Evolutionary conservation across 2,797 vertebrate species (phyloP).

Genomic region (Oreochromis grahami): DNA sequence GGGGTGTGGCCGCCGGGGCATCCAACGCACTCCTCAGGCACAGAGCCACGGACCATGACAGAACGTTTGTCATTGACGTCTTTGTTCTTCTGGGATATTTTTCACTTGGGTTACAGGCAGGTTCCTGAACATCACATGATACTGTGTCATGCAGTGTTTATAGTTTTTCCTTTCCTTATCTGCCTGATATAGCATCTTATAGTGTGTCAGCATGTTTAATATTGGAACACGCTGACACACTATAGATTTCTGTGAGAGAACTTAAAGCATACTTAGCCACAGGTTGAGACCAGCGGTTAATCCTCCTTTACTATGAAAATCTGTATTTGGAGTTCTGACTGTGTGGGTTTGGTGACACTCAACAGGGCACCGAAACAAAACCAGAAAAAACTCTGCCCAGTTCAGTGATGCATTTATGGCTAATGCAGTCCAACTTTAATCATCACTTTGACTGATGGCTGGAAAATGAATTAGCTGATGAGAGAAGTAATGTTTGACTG

Average conservation of each 20-base stretch:
- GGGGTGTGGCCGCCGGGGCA: fast-evolving
- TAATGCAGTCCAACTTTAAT: not conserved
- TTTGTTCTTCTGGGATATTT: not conserved
- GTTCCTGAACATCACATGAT: not conserved
- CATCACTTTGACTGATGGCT: not conserved
- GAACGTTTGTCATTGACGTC: not conserved
- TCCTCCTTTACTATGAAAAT: not conserved
- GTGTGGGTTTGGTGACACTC: not conserved
- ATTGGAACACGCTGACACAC: not conserved
- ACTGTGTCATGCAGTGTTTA: not conserved
- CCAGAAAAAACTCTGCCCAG: not conserved
- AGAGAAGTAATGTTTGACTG: not conserved
- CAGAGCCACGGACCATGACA: not conserved
- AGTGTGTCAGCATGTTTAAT: not conserved
- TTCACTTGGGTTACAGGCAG: conserved; percentile 16
- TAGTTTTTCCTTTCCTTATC: not conserved
- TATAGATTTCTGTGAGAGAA: conserved; percentile 17
- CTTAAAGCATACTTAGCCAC: not conserved
- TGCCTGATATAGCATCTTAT: not conserved
- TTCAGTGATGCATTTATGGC: not conserved
- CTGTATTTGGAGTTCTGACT: not conserved
- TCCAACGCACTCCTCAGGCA: not conserved
- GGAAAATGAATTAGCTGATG: not conserved
- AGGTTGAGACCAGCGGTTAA: not conserved
- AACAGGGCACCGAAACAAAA: not conserved